phyloP scores from a whole-genome alignment of 2,113 vertebrate genomes.

The Paralichthys olivaceus region DNA sequence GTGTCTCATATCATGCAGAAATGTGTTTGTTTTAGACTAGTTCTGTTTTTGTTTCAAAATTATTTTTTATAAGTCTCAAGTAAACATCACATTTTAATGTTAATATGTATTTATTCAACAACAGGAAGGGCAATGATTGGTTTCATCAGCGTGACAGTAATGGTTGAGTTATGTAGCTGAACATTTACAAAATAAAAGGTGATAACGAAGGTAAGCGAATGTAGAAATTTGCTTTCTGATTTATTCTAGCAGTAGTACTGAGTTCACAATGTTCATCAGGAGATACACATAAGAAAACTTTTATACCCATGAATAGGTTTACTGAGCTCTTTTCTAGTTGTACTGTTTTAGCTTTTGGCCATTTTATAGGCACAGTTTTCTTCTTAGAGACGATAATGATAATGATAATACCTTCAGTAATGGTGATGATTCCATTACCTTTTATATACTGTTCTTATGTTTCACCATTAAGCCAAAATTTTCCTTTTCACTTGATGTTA shows the following conservation, averaged over 20 bases:
- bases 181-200: too few relatives aligned
- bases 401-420: slow-evolving; percentile 15
- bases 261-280: background rate
- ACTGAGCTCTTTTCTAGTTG: background rate
- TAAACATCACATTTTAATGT: too few relatives aligned
- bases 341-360: background rate
- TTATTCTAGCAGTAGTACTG: background rate
- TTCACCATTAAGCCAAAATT: slow-evolving; percentile 18
- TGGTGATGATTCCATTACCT: slow-evolving; percentile 28
- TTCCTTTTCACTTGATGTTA: slow-evolving; percentile 3
- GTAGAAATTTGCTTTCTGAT: too few relatives aligned
- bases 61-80: background rate
- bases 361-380: slow-evolving; percentile 5
- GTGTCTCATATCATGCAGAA: background rate
- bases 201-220: background rate
- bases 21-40: background rate
- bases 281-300: slow-evolving; percentile 3
- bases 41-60: too few relatives aligned
- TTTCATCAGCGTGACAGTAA: too few relatives aligned
- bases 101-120: too few relatives aligned
- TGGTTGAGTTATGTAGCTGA: too few relatives aligned
- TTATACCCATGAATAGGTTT: background rate
- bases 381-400: slow-evolving; percentile 16
- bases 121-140: too few relatives aligned
- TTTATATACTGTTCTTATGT: slow-evolving; percentile 28